phyloP scores from a whole-genome alignment of 2,797 vertebrate species.

The Hydrolagus colliei region DNA sequence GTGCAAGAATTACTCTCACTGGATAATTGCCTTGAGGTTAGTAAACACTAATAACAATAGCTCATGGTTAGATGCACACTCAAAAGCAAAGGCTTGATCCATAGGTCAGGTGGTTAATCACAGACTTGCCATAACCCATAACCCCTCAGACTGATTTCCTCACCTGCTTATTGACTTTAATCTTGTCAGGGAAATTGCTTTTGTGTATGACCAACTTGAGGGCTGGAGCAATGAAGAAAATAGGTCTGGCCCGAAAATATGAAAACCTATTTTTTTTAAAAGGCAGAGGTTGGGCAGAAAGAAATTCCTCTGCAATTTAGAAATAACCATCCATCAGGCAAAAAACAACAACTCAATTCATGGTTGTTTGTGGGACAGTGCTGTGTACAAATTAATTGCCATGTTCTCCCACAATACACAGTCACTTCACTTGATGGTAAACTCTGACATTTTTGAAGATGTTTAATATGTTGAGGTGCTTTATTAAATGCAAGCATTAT shows the following conservation, averaged over 20 bases:
- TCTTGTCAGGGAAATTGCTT: conserved; percentile 4
- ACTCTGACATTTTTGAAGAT: too few species aligned
- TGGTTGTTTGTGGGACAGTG: too few species aligned
- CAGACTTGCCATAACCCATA: background rate
- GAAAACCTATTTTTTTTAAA: background rate
- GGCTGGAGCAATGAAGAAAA: background rate
- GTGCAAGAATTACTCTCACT: background rate
- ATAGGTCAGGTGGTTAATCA: background rate
- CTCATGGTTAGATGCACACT: background rate
- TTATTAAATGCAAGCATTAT: too few species aligned
- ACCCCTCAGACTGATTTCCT: conserved; percentile 16
- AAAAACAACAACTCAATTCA: too few species aligned
- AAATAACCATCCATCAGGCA: background rate
- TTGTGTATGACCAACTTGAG: background rate
- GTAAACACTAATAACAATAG: background rate
- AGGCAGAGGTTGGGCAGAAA: background rate
- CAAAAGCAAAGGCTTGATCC: background rate
- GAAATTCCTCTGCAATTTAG: background rate
- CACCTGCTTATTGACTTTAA: background rate
- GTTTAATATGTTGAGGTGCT: too few species aligned
- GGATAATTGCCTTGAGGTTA: background rate
- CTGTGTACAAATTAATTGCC: too few species aligned
- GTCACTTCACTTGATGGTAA: too few species aligned
- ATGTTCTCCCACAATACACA: too few species aligned
- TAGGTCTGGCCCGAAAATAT: background rate